Evolutionary conservation across 2,888 invertebrate genomes (phyloP).

Genomic region (Euspilapteryx auroguttella): DNA sequence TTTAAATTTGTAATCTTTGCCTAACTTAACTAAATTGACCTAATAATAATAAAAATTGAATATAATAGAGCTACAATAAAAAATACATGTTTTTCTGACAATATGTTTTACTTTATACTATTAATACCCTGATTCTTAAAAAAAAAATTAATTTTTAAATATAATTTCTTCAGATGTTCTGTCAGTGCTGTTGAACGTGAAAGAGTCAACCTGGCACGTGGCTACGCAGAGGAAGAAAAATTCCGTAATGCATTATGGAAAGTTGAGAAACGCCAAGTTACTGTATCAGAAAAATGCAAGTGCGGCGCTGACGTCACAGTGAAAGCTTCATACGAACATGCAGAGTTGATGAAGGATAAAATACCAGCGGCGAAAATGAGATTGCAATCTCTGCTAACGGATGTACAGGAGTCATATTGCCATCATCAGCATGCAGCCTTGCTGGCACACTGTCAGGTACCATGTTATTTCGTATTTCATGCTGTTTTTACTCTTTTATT

Average conservation of each 20-base stretch:
- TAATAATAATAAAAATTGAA: too few species aligned
- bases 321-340: conserved; percentile 24
- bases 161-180: conserved; percentile 23
- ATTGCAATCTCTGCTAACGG: conserved; percentile 25
- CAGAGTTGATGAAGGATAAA: conserved; percentile 24
- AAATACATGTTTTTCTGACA: too few species aligned
- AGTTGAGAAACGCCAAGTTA: conserved; percentile 20
- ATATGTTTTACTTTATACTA: too few species aligned
- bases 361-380: conserved; percentile 29
- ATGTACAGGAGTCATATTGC: conserved; percentile 40
- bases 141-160: too few species aligned
- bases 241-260: conserved; percentile 26
- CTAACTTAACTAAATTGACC: too few species aligned
- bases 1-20: too few species aligned
- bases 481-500: too few species aligned
- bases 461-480: too few species aligned
- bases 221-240: conserved; percentile 28
- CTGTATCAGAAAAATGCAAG: conserved; percentile 18
- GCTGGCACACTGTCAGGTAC: conserved; percentile 41
- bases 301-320: conserved; percentile 24
- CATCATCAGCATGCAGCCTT: conserved; percentile 38
- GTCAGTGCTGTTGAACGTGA: conserved; percentile 34
- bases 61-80: too few species aligned
- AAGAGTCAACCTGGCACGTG: conserved; percentile 17
- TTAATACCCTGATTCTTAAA: too few species aligned